These are phyloP conservation scores for Gymnocypris eckloni DNA, from an alignment of 2,797 vertebrate genomes.

Conservation along the genomic window DNA sequence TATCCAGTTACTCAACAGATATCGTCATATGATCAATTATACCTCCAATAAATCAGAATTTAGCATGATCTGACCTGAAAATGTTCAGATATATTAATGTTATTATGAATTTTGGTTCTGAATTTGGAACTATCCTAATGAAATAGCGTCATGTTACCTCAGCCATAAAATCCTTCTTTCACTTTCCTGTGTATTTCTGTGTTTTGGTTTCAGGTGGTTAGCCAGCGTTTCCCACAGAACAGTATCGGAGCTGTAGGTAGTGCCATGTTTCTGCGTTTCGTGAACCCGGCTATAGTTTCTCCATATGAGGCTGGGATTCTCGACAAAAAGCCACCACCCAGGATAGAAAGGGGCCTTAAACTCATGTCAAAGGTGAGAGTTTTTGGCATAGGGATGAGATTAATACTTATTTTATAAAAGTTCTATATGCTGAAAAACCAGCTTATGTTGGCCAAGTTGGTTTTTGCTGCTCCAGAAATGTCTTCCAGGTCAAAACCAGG, in stretches of 20 bases:
- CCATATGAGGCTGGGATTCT: constrained; percentile 96
- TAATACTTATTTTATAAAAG: neutral
- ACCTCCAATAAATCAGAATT: neutral
- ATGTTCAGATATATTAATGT: neutral
- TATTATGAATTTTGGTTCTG: neutral
- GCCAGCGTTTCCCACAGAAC: constrained; percentile 97
- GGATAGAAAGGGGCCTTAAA: constrained; percentile 94
- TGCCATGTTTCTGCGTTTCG: constrained; percentile 97
- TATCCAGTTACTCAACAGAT: neutral
- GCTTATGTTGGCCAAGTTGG: neutral
- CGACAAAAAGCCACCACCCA: constrained; percentile 92
- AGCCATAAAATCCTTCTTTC: neutral
- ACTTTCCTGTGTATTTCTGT: neutral
- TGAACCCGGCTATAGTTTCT: constrained; percentile 96
- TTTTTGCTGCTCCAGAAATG: neutral
- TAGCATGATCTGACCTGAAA: neutral
- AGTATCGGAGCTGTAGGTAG: constrained; percentile 97
- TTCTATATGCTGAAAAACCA: neutral
- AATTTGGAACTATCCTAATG: neutral
- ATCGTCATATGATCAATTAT: neutral
- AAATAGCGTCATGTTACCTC: neutral
- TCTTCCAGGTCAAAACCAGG: neutral
- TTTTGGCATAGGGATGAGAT: neutral
- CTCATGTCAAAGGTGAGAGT: constrained; percentile 94
- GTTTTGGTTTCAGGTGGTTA: constrained; percentile 85